phyloP scores from a whole-genome alignment of 2,113 vertebrate species.

The Gopherus evgoodei region DNA sequence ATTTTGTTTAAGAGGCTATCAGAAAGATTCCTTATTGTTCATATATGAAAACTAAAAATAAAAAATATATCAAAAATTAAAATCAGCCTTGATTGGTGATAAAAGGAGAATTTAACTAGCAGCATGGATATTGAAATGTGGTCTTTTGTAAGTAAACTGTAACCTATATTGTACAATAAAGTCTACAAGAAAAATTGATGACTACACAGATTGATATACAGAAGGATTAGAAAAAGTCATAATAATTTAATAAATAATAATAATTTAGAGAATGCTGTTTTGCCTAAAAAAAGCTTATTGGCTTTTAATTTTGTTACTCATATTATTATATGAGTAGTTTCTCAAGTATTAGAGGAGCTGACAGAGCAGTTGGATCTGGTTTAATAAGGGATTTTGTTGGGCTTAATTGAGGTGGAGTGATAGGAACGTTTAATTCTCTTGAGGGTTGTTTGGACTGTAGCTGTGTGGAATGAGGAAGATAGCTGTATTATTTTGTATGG shows the following conservation, averaged over 20 bases:
- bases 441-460: neutral
- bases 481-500: neutral
- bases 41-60: neutral
- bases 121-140: neutral
- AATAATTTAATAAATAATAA: neutral
- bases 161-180: neutral
- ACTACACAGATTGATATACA: neutral
- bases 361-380: neutral
- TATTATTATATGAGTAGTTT: neutral
- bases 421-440: neutral
- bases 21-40: neutral
- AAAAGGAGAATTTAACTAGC: neutral
- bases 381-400: neutral
- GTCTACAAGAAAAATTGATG: neutral
- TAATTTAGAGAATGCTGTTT: neutral
- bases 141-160: neutral
- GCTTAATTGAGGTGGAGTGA: neutral
- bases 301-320: neutral
- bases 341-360: neutral
- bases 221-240: neutral
- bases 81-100: neutral
- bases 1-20: neutral
- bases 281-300: neutral
- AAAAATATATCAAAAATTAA: neutral
- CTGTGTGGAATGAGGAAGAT: neutral